These are phyloP conservation scores for Drosophila repletoides DNA, from an alignment of 1,140 invertebrate genomes.

Conservation along the genomic window DNA sequence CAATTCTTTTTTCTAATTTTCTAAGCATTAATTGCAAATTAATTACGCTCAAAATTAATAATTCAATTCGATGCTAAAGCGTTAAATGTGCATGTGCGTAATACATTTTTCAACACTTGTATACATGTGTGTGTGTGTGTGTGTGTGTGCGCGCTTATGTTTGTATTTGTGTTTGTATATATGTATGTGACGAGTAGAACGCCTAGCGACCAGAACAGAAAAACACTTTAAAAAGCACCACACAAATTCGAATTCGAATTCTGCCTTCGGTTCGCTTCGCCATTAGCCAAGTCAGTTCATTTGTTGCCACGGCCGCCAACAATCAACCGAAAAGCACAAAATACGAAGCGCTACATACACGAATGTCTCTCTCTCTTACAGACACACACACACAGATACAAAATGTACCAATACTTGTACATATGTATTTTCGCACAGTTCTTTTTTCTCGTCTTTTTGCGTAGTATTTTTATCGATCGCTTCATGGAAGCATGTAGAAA, in stretches of 20 bases:
- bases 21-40: neutral
- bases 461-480: conserved; percentile 71
- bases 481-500: conserved; percentile 49
- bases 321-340: conserved; percentile 69
- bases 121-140: conserved; percentile 5
- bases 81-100: conserved; percentile 34
- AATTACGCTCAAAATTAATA: neutral
- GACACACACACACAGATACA: conserved; percentile 17
- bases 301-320: conserved; percentile 66
- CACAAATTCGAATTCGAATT: conserved; percentile 38
- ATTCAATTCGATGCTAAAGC: neutral
- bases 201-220: conserved; percentile 50
- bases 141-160: neutral
- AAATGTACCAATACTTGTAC: conserved; percentile 36
- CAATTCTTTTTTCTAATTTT: neutral
- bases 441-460: conserved; percentile 67
- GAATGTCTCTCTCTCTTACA: conserved; percentile 18
- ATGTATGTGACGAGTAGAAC: conserved; percentile 44
- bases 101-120: conserved; percentile 17
- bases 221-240: conserved; percentile 35
- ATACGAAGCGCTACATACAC: conserved; percentile 62
- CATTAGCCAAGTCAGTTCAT: conserved; percentile 60
- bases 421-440: conserved; percentile 67
- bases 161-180: conserved; percentile 22
- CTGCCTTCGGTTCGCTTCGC: no score